These are phyloP conservation scores for Trichomycterus rosablanca DNA, from an alignment of 2,113 vertebrate species.

Conservation along the genomic window DNA sequence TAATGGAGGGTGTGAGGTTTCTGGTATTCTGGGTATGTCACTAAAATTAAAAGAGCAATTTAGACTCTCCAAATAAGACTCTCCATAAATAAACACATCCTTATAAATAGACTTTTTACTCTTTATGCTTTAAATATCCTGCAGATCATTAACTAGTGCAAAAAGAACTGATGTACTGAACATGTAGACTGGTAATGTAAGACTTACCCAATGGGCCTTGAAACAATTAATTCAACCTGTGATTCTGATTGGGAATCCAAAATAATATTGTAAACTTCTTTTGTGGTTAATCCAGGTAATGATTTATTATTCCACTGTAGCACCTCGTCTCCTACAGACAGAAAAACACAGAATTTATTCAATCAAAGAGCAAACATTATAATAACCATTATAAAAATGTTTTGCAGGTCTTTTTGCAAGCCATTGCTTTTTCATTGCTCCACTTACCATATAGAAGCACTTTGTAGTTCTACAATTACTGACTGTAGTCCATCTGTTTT, in stretches of 20 bases:
- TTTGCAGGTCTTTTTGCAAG: no score
- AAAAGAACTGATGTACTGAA: constrained; percentile 3
- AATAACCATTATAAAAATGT: background rate
- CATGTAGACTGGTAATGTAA: constrained; percentile 11
- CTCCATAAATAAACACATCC: background rate
- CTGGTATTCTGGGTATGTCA: constrained; percentile 97
- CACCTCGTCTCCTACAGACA: constrained; percentile 89
- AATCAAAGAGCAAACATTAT: background rate
- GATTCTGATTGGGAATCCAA: constrained; percentile 96
- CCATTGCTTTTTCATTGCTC: no score
- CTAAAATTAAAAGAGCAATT: constrained; percentile 62
- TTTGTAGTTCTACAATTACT: no score
- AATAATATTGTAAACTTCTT: constrained; percentile 99
- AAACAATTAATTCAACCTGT: constrained; percentile 98
- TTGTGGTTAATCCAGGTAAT: constrained; percentile 94
- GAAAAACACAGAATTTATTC: background rate
- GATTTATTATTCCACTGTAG: constrained; percentile 98
- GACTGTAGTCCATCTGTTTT: no score
- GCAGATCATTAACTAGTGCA: background rate
- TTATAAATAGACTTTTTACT: constrained; percentile 14
- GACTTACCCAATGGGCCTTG: constrained; percentile 96
- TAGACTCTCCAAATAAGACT: no score
- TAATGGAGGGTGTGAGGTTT: constrained; percentile 94
- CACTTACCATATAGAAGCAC: no score
- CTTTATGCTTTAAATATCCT: no score